Evolutionary conservation across 2,888 invertebrate species (phyloP).

Genomic region (Sepiola atlantica): DNA sequence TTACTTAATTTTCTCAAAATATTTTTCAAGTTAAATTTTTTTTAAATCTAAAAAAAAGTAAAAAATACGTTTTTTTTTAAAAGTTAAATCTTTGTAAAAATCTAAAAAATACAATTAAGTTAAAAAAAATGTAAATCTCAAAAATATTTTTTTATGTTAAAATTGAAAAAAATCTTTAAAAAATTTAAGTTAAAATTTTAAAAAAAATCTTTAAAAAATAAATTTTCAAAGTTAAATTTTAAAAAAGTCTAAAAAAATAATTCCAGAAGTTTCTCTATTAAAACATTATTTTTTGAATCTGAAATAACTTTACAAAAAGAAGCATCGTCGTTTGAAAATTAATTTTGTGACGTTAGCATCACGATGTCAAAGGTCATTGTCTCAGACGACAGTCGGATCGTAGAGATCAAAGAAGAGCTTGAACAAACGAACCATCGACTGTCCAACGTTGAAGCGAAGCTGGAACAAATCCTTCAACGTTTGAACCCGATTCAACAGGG

Average conservation of each 20-base stretch:
- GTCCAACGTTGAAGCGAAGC: slow-evolving; percentile 1
- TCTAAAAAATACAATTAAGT: neutral
- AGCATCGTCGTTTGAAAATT: neutral
- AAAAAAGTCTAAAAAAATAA: neutral
- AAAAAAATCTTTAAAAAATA: neutral
- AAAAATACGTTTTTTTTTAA: too few species aligned
- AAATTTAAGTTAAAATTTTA: neutral
- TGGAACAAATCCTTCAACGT: slow-evolving; percentile 38
- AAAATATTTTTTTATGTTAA: neutral
- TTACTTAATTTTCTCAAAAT: neutral
- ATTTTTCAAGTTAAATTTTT: neutral
- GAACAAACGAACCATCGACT: slow-evolving; percentile 23
- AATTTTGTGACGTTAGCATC: neutral
- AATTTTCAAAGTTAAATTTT: too few species aligned
- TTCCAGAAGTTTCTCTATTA: neutral
- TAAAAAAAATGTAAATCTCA: neutral
- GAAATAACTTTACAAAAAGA: neutral
- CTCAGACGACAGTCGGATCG: neutral
- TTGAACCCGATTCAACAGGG: slow-evolving; percentile 36
- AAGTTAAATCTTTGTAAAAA: neutral
- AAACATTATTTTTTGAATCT: neutral
- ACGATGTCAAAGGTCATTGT: neutral
- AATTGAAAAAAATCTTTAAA: neutral
- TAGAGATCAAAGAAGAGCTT: neutral
- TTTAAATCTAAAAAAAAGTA: neutral